phyloP scores from a whole-genome alignment of 2,113 vertebrate genomes.

The Ardeotis arabs region DNA sequence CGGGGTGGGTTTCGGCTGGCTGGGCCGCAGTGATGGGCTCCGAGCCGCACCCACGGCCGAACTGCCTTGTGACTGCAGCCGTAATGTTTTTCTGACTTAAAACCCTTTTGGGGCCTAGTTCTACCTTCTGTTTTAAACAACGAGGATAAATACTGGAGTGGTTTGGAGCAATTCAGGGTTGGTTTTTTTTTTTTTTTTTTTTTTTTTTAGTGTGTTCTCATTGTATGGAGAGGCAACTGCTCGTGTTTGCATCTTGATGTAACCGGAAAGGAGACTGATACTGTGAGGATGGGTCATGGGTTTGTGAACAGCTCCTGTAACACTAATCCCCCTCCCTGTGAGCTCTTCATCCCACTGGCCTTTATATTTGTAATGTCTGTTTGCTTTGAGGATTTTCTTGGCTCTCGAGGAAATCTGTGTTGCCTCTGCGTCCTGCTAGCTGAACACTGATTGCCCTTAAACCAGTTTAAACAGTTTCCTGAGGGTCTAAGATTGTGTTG shows the following conservation, averaged over 20 bases:
- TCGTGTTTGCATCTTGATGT: neutral
- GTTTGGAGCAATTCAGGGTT: fast-evolving
- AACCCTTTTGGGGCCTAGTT: neutral
- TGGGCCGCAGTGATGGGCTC: fast-evolving
- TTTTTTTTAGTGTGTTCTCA: neutral
- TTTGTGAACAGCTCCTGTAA: neutral
- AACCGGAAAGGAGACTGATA: neutral
- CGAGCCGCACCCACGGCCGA: fast-evolving
- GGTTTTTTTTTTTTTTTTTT: too few species aligned
- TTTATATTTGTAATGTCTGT: neutral
- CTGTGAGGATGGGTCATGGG: neutral
- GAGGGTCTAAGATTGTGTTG: neutral
- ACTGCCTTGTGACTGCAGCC: fast-evolving
- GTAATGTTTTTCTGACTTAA: fast-evolving
- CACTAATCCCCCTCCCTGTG: neutral
- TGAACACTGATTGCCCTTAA: neutral
- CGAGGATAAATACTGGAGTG: fast-evolving
- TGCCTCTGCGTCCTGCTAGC: neutral
- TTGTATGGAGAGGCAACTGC: neutral
- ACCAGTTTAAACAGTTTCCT: neutral
- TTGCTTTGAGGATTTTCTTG: neutral
- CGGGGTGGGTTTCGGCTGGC: neutral
- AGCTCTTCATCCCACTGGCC: fast-evolving
- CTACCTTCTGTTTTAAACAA: neutral
- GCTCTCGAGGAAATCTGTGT: neutral